phyloP scores from a whole-genome alignment of 2,797 vertebrate genomes.

The Epinephelus awoara region DNA sequence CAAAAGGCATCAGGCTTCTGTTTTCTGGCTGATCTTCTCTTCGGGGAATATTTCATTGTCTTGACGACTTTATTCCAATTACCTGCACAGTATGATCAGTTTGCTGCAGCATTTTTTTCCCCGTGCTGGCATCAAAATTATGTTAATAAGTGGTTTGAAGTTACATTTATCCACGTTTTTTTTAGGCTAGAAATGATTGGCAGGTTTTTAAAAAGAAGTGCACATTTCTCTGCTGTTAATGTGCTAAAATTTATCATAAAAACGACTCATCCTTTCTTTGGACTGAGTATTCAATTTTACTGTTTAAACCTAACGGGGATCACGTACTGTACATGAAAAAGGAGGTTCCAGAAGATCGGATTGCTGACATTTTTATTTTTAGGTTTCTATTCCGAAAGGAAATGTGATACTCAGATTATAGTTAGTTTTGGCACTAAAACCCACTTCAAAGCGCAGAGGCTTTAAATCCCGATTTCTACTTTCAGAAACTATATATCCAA shows the following conservation, averaged over 20 bases:
- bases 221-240: conserved; percentile 3
- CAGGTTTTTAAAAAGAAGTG: conserved; percentile 16
- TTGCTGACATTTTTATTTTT: conserved; percentile 58
- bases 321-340: conserved; percentile 30
- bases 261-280: conserved; percentile 6
- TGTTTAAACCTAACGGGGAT: conserved; percentile 42
- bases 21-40: conserved; percentile 44
- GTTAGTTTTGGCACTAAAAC: conserved; percentile 55
- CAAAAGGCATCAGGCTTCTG: conserved; percentile 34
- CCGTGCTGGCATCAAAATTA: background rate
- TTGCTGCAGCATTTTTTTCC: conserved; percentile 16
- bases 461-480: conserved; percentile 49
- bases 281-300: conserved; percentile 22
- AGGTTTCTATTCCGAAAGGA: conserved; percentile 51
- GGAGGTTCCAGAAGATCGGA: conserved; percentile 49
- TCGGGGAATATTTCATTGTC: conserved; percentile 44
- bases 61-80: conserved; percentile 71
- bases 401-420: conserved; percentile 60
- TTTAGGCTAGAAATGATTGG: background rate
- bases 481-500: conserved; percentile 44
- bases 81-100: conserved; percentile 49
- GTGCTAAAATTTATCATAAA: conserved; percentile 15
- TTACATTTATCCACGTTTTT: conserved; percentile 10
- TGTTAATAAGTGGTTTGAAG: conserved; percentile 32
- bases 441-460: conserved; percentile 45